These are phyloP conservation scores for Peromyscus aztecus DNA, from an alignment of 2,797 vertebrate genomes.

Conservation along the genomic window DNA sequence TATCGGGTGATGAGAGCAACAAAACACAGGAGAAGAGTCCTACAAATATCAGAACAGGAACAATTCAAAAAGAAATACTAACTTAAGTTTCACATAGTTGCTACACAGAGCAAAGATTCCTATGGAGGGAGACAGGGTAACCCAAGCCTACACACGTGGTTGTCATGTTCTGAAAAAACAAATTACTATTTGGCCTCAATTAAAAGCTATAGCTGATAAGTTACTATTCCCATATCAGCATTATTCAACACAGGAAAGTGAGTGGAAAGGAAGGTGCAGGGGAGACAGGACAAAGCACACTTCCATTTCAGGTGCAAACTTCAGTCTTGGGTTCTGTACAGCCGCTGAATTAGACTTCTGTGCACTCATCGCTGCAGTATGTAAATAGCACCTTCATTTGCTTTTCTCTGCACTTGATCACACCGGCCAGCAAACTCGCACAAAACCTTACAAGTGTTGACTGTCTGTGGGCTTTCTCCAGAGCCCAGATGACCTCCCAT, in stretches of 20 bases:
- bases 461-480: slow-evolving; percentile 41
- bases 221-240: slow-evolving; percentile 5
- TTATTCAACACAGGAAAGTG: background rate
- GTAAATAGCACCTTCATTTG: slow-evolving; percentile 79
- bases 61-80: background rate
- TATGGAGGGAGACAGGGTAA: background rate
- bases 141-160: background rate
- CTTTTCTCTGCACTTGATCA: slow-evolving; percentile 81
- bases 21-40: background rate
- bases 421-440: slow-evolving; percentile 69
- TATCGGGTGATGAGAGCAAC: background rate
- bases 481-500: slow-evolving; percentile 51
- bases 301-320: slow-evolving; percentile 1
- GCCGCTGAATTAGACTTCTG: slow-evolving; percentile 76
- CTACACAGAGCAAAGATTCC: background rate
- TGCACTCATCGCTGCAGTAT: slow-evolving; percentile 64
- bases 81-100: background rate
- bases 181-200: slow-evolving; percentile 25
- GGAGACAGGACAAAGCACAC: background rate
- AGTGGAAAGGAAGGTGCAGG: slow-evolving; percentile 39
- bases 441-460: slow-evolving; percentile 69
- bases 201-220: background rate
- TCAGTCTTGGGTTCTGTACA: slow-evolving; percentile 15
- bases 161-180: slow-evolving; percentile 26
- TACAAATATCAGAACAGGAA: background rate